Conservation (phyloP, 2,797 vertebrate species). For the Eulemur rubriventer region DNA sequence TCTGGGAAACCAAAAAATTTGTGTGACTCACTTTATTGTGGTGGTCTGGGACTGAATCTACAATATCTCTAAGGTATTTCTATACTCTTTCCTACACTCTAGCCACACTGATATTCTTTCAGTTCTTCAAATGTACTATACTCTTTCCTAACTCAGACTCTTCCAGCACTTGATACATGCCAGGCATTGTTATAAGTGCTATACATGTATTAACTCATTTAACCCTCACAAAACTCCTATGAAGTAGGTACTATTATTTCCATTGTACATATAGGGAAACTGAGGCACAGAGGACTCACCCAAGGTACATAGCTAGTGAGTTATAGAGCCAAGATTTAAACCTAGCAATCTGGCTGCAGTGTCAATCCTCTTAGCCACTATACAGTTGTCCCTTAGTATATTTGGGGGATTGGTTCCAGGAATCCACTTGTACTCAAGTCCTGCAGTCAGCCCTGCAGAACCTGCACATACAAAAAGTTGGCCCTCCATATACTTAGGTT, state of each 20-base stretch:
- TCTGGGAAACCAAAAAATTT: neutral
- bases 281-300: neutral
- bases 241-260: neutral
- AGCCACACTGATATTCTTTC: neutral
- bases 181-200: neutral
- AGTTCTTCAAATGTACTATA: constrained; percentile 16
- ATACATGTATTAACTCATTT: neutral
- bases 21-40: neutral
- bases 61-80: neutral
- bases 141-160: neutral
- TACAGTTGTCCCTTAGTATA: neutral
- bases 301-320: neutral
- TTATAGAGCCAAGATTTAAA: neutral
- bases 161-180: neutral
- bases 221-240: constrained; percentile 5
- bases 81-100: neutral
- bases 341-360: neutral
- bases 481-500: neutral
- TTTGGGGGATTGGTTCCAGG: neutral
- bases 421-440: neutral
- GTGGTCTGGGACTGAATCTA: neutral
- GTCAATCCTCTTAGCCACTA: neutral
- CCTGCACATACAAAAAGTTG: neutral
- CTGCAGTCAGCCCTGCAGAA: neutral
- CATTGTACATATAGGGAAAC: neutral